Percentiles rank a stretch among this genome's conserved stretches.
Evolutionary conservation across 2,113 vertebrate genomes (phyloP).

Genomic region (Ramphastos sulfuratus): DNA sequence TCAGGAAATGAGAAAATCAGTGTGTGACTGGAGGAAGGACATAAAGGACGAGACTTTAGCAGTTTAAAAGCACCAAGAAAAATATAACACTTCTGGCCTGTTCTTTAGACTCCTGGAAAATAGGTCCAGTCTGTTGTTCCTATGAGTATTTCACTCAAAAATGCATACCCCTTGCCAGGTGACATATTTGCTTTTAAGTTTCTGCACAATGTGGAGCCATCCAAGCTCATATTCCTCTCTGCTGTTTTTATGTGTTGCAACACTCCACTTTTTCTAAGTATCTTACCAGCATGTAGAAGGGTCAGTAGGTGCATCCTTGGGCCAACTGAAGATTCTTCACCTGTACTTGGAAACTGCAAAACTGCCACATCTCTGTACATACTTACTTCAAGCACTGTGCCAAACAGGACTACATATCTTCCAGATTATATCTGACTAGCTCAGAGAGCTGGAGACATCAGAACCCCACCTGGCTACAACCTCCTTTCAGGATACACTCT

Average conservation of each 20-base stretch:
- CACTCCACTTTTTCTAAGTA: neutral
- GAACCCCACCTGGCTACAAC: neutral
- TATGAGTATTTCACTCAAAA: slow-evolving; percentile 44
- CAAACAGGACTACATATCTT: neutral
- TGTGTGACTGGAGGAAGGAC: neutral
- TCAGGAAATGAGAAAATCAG: slow-evolving; percentile 55
- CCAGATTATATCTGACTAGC: slow-evolving; percentile 9
- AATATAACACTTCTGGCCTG: slow-evolving; percentile 11
- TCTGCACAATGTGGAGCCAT: neutral
- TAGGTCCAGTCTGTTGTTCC: neutral
- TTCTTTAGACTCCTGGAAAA: slow-evolving; percentile 23
- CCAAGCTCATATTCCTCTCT: neutral
- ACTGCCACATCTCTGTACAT: neutral
- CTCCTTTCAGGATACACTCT: neutral
- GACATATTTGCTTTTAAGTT: slow-evolving; percentile 30
- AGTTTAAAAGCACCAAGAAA: slow-evolving; percentile 27
- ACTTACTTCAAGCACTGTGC: neutral
- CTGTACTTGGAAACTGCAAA: neutral
- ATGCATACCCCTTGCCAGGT: slow-evolving; percentile 43
- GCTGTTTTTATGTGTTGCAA: neutral
- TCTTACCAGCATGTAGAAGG: neutral
- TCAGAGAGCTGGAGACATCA: neutral
- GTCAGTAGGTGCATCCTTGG: neutral
- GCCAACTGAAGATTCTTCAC: neutral
- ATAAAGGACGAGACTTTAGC: neutral